Percentiles rank a stretch among this genome's conserved stretches.
phyloP scores from a whole-genome alignment of 2,797 vertebrate genomes.

The Sternotherus odoratus region DNA sequence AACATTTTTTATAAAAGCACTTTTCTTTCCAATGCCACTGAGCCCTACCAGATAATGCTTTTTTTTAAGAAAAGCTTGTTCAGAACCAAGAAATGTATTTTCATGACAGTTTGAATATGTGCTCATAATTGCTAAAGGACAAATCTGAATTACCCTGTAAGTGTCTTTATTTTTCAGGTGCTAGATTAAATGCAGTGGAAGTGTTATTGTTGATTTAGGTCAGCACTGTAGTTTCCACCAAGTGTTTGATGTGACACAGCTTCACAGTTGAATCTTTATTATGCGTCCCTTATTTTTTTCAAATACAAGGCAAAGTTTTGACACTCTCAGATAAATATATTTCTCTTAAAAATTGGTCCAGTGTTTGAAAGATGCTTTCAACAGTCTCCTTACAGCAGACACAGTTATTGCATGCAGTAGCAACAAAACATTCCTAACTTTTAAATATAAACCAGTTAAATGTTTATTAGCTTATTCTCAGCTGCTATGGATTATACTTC shows the following conservation, averaged over 20 bases:
- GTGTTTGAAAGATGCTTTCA: background rate
- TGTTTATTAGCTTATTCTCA: background rate
- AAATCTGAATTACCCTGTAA: background rate
- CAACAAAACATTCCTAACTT: slow-evolving; percentile 28
- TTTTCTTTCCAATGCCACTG: slow-evolving; percentile 54
- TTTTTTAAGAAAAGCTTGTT: background rate
- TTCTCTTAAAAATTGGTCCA: background rate
- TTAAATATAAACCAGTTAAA: slow-evolving; percentile 13
- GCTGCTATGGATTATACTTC: background rate
- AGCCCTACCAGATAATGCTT: background rate
- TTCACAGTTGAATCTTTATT: slow-evolving; percentile 12
- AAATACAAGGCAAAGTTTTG: background rate
- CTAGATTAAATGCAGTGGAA: background rate
- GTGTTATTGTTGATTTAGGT: background rate
- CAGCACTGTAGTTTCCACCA: background rate
- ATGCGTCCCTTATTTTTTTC: background rate
- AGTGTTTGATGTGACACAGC: background rate
- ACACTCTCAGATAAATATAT: background rate
- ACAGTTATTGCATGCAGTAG: background rate
- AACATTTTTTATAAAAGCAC: slow-evolving; percentile 43
- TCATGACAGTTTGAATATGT: background rate
- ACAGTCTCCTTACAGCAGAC: background rate
- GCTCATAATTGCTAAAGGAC: background rate
- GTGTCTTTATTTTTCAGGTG: background rate
- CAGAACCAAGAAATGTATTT: background rate